These are phyloP conservation scores for Caracal caracal DNA, from an alignment of 2,113 vertebrate species.

Conservation along the genomic window DNA sequence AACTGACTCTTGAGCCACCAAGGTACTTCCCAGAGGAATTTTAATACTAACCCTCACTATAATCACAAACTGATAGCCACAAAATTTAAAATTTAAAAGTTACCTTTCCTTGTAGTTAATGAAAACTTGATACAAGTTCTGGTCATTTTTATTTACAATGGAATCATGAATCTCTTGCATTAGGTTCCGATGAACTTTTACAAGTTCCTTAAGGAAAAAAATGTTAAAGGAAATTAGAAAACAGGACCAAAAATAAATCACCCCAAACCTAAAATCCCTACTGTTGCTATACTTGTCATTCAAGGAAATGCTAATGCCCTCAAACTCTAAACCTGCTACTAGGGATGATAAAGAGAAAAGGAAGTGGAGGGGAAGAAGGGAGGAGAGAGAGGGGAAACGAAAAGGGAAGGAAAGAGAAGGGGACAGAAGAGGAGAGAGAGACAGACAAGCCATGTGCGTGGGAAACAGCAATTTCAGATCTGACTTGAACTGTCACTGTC, in stretches of 20 bases:
- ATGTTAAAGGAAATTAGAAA: slow-evolving; percentile 33
- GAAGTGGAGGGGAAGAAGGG: background rate
- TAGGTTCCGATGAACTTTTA: slow-evolving; percentile 95
- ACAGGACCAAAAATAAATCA: background rate
- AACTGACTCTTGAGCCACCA: too few relatives aligned
- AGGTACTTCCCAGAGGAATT: background rate
- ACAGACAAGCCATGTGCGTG: background rate
- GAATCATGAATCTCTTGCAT: slow-evolving; percentile 95
- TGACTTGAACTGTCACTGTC: slow-evolving; percentile 14
- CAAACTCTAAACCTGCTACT: background rate
- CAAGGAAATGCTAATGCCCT: background rate
- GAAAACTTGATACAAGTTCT: slow-evolving; percentile 96
- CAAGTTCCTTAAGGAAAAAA: slow-evolving; percentile 91
- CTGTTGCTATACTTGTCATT: background rate
- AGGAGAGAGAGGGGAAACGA: rapidly evolving
- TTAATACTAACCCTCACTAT: background rate
- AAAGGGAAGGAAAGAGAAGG: rapidly evolving
- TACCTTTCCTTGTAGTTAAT: slow-evolving; percentile 98
- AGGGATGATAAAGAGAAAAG: slow-evolving; percentile 42
- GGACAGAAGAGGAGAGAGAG: background rate
- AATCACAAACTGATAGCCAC: background rate
- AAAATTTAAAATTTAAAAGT: slow-evolving; percentile 43
- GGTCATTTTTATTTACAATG: slow-evolving; percentile 92
- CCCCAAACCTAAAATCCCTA: background rate
- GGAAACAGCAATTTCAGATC: slow-evolving; percentile 43